These are phyloP conservation scores for Corapipo altera DNA, from an alignment of 2,113 vertebrate genomes.

Conservation along the genomic window DNA sequence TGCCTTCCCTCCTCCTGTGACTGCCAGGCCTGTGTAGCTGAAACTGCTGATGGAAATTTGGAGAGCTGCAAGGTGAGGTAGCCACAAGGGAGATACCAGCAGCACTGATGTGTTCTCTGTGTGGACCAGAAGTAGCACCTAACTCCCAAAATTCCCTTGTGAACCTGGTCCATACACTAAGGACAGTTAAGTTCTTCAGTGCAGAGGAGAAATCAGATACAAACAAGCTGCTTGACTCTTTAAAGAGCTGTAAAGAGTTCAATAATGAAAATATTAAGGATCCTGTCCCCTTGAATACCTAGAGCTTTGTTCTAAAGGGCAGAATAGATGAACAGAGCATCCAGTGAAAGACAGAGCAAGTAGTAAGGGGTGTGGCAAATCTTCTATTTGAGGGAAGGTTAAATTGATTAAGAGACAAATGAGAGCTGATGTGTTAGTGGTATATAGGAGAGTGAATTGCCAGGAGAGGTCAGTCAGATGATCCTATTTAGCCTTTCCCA, in stretches of 20 bases:
- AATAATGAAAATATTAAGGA: background rate
- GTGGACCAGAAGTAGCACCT: background rate
- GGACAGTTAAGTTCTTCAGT: background rate
- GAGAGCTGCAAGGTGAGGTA: background rate
- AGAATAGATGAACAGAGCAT: background rate
- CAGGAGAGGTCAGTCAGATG: constrained; percentile 50
- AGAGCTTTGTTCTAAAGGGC: background rate
- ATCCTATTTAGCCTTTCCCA: constrained; percentile 63
- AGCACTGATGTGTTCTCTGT: background rate
- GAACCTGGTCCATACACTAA: background rate
- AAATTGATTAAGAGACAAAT: constrained; percentile 63
- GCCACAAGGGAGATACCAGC: background rate
- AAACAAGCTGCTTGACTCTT: background rate
- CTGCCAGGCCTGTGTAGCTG: background rate
- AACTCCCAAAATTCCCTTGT: background rate
- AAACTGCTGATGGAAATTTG: background rate
- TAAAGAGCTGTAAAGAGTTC: background rate
- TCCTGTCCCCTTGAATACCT: background rate
- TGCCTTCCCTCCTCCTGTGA: background rate
- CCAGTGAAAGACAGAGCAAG: background rate
- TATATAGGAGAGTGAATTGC: constrained; percentile 63
- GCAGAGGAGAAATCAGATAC: background rate
- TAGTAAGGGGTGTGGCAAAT: constrained; percentile 31
- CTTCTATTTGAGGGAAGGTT: constrained; percentile 6
- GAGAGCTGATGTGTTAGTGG: constrained; percentile 61